phyloP scores from a whole-genome alignment of 2,113 vertebrate species.

The Urocolius indicus region DNA sequence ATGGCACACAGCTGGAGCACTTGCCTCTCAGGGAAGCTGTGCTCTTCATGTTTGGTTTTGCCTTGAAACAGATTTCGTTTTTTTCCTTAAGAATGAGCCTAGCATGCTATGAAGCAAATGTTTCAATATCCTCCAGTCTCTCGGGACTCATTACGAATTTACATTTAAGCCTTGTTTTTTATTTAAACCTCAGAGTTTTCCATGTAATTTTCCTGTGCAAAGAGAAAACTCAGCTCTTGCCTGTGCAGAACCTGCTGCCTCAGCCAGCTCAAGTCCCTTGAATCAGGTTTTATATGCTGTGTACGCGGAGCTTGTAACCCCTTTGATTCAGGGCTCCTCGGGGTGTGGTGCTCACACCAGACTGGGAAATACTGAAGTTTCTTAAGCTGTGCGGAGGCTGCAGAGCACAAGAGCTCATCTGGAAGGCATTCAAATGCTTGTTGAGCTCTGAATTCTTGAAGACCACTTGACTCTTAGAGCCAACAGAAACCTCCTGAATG shows the following conservation, averaged over 20 bases:
- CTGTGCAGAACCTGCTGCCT: not conserved
- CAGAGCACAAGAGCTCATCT: not conserved
- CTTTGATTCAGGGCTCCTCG: not conserved
- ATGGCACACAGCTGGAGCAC: not conserved
- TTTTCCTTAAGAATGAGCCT: not conserved
- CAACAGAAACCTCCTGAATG: not conserved
- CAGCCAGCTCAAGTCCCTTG: not conserved
- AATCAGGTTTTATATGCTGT: not conserved
- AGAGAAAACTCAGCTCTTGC: not conserved
- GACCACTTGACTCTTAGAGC: constrained; percentile 5
- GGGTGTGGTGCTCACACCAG: not conserved
- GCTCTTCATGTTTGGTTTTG: not conserved
- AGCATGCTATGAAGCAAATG: not conserved
- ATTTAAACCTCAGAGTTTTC: not conserved
- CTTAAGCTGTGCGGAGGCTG: not conserved
- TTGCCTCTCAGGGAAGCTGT: not conserved
- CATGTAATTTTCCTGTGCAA: not conserved
- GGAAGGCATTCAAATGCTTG: not conserved
- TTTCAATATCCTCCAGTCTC: not conserved
- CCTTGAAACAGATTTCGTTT: not conserved
- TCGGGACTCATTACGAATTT: not conserved
- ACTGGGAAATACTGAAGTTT: constrained; percentile 7
- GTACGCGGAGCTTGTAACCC: not conserved
- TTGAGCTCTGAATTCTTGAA: constrained; percentile 12
- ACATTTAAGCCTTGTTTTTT: constrained; percentile 5